Conservation (phyloP, 2,113 vertebrate species). For the Anas platyrhynchos region DNA sequence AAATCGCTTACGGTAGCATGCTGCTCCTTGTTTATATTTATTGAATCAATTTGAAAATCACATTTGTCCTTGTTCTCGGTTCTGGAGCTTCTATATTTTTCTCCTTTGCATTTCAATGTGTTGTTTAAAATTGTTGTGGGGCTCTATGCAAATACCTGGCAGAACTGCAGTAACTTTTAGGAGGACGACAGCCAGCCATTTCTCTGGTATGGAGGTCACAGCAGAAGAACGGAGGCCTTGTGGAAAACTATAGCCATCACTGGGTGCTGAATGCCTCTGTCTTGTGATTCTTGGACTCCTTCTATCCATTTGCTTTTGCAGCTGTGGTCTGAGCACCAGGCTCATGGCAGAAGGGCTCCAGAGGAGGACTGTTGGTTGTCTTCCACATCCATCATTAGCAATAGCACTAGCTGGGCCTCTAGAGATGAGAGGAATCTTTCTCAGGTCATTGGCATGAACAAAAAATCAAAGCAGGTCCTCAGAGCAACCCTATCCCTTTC, state of each 20-base stretch:
- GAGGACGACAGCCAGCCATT: background rate
- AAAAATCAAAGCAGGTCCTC: constrained; percentile 16
- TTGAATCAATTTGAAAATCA: constrained; percentile 67
- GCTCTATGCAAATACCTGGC: constrained; percentile 23
- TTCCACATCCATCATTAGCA: background rate
- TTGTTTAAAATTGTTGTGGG: constrained; percentile 9
- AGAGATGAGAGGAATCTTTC: constrained; percentile 4
- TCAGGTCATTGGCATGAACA: background rate
- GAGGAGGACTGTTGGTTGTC: background rate
- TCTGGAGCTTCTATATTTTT: constrained; percentile 29
- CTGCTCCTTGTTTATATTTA: constrained; percentile 57
- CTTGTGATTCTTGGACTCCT: constrained; percentile 9
- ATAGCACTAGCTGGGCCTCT: background rate
- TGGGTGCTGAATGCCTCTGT: background rate
- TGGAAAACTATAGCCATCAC: background rate
- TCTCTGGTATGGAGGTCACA: constrained; percentile 2
- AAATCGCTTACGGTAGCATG: constrained; percentile 59
- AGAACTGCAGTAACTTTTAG: background rate
- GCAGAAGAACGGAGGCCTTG: background rate
- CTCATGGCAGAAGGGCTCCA: background rate
- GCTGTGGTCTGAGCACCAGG: constrained; percentile 27
- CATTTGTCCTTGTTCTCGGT: constrained; percentile 64
- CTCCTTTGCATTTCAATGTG: constrained; percentile 55
- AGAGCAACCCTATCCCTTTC: background rate
- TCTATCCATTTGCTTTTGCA: constrained; percentile 43